Evolutionary conservation across 2,888 invertebrate species (phyloP).

Genomic region (Lycophotia porphyrea): DNA sequence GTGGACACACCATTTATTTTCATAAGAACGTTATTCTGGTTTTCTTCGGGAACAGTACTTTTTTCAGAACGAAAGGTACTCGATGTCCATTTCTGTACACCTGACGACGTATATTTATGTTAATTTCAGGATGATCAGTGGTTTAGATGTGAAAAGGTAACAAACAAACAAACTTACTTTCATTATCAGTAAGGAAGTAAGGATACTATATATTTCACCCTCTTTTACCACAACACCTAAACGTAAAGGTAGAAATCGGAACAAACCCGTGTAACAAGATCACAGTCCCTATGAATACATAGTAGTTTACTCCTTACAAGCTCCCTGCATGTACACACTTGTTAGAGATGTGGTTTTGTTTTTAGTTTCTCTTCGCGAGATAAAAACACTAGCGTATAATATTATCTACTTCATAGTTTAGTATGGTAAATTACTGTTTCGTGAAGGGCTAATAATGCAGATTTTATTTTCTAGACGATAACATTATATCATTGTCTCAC

Average conservation of each 20-base stretch:
- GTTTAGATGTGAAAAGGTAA: too few species aligned
- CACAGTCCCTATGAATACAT: constrained; percentile 62
- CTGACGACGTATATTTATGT: too few species aligned
- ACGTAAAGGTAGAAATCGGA: constrained; percentile 18
- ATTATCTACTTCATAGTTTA: not conserved
- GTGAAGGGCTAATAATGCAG: not conserved
- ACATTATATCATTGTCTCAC: not conserved
- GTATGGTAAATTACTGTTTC: not conserved
- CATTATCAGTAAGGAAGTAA: too few species aligned
- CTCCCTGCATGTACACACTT: constrained; percentile 25
- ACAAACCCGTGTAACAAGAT: constrained; percentile 54
- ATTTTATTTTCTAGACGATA: not conserved
- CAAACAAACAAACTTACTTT: too few species aligned
- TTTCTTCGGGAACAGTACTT: too few species aligned
- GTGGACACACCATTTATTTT: too few species aligned
- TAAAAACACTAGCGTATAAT: not conserved
- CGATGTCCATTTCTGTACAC: too few species aligned
- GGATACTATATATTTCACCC: not conserved
- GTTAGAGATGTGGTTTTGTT: constrained; percentile 4
- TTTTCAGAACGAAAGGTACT: too few species aligned
- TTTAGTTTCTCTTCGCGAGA: constrained; percentile 5
- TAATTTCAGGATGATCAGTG: too few species aligned
- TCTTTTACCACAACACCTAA: not conserved
- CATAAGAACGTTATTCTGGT: too few species aligned
- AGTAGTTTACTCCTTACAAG: constrained; percentile 55